phyloP scores from a whole-genome alignment of 2,113 vertebrate species.

The Camarhynchus parvulus region DNA sequence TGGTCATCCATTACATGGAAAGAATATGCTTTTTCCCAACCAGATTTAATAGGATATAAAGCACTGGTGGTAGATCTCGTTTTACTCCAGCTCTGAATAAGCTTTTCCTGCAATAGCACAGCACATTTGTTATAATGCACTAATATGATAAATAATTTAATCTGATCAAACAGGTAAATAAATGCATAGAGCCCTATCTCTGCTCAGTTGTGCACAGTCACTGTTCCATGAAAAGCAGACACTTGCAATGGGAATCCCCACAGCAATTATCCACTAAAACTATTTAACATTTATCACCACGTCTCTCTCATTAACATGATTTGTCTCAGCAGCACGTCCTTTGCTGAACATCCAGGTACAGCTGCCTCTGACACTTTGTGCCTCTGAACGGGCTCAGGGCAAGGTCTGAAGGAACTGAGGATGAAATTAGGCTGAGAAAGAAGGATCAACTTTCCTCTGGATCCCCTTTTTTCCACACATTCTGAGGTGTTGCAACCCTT shows the following conservation, averaged over 20 bases:
- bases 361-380: background rate
- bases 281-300: background rate
- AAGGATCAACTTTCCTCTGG: background rate
- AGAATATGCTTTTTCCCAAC: background rate
- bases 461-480: background rate
- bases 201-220: background rate
- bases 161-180: slow-evolving; percentile 39
- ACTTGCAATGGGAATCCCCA: slow-evolving; percentile 2
- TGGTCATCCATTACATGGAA: background rate
- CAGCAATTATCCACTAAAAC: slow-evolving; percentile 1
- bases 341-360: background rate
- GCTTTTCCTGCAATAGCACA: background rate
- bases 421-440: background rate
- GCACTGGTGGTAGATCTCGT: accelerated
- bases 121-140: background rate
- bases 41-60: background rate
- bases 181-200: background rate
- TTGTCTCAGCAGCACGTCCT: background rate
- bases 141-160: slow-evolving; percentile 1
- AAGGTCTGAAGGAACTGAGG: background rate
- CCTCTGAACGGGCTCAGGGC: background rate
- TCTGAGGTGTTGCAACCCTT: background rate
- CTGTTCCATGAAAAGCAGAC: background rate
- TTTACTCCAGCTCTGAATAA: background rate
- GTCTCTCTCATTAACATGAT: background rate